phyloP scores from a whole-genome alignment of 2,888 invertebrate genomes.

The Heliconius ethilla region DNA sequence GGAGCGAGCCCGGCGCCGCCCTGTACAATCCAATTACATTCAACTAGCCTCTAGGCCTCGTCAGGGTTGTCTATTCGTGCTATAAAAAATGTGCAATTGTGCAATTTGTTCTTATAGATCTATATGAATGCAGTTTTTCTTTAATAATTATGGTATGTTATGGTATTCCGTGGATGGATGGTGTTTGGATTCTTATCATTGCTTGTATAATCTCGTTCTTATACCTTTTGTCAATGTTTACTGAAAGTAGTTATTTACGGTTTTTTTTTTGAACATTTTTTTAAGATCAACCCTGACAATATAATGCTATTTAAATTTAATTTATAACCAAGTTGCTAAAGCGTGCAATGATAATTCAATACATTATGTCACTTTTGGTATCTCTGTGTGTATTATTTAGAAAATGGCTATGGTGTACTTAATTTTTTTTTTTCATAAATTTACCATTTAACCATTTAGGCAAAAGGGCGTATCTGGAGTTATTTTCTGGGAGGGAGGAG shows the following conservation, averaged over 20 bases:
- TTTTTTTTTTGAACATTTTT: neutral
- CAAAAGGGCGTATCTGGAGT: too few relatives aligned
- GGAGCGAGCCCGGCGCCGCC: slow-evolving; percentile 49
- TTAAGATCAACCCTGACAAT: slow-evolving; percentile 25
- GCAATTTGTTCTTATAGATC: neutral
- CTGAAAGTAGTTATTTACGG: neutral
- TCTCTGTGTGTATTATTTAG: neutral
- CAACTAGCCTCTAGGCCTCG: slow-evolving; percentile 35
- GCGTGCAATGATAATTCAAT: neutral
- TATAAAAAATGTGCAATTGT: neutral
- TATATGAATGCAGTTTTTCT: neutral
- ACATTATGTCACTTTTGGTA: neutral
- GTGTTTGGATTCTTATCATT: neutral
- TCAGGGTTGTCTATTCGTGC: slow-evolving; percentile 36
- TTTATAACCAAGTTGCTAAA: slow-evolving; percentile 15
- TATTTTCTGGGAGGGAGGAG: too few relatives aligned
- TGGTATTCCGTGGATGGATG: neutral
- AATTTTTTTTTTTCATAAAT: neutral
- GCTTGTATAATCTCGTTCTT: too few relatives aligned
- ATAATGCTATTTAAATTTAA: slow-evolving; percentile 27
- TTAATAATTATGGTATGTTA: neutral
- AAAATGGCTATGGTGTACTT: neutral
- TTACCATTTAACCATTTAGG: too few relatives aligned
- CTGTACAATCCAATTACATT: slow-evolving; percentile 42
- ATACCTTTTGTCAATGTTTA: too few relatives aligned